A percentile compares a stretch with the other conserved stretches of the same genome.
Conservation (phyloP, 2,797 vertebrate genomes). For the Platyrinchus mystaceus region DNA sequence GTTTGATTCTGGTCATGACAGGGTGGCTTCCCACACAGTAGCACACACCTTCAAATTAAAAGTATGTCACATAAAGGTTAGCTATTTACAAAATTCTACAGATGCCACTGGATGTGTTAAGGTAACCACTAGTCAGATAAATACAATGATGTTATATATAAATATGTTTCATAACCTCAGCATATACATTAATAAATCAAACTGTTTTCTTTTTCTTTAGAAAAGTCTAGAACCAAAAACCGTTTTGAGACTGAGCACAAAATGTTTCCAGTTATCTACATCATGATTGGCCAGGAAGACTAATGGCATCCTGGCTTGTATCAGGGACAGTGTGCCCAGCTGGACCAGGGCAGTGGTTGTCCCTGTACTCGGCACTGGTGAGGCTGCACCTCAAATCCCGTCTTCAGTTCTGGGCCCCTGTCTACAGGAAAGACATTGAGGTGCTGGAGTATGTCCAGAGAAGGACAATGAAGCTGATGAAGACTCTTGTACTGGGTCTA, state of each 20-base stretch:
- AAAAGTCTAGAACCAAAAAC: neutral
- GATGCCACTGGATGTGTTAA: neutral
- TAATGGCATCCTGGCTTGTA: neutral
- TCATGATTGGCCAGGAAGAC: neutral
- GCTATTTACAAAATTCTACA: neutral
- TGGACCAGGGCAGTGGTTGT: neutral
- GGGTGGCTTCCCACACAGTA: neutral
- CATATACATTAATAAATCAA: neutral
- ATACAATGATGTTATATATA: neutral
- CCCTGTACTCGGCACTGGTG: neutral
- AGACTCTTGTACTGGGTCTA: neutral
- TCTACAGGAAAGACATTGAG: neutral
- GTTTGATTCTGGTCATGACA: neutral
- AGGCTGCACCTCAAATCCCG: rapidly evolving
- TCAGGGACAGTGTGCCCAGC: neutral
- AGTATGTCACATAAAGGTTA: neutral
- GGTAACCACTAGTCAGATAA: neutral
- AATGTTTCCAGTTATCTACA: neutral
- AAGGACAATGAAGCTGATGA: neutral
- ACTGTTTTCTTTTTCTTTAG: neutral
- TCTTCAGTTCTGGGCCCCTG: neutral
- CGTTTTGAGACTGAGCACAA: neutral
- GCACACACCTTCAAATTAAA: neutral
- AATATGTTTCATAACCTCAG: neutral
- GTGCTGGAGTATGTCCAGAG: neutral